Evolutionary conservation across 2,797 vertebrate species (phyloP), one percentile per base, ranked within the genome.

Genomic region (Loriculus beryllinus): DNA sequence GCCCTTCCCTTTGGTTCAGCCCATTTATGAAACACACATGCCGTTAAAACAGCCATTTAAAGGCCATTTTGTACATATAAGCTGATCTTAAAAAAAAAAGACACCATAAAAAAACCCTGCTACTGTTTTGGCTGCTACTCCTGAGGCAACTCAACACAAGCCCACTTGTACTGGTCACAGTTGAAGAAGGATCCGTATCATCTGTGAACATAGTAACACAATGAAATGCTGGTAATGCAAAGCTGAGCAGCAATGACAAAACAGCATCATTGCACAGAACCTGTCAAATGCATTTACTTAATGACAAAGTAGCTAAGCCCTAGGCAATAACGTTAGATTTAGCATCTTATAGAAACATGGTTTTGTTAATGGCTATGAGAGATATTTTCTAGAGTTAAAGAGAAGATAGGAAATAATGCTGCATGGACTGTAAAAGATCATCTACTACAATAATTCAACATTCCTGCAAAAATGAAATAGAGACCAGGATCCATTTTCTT

Each of bases 251-350:
- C 67, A 59, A 39, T 10, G 65, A 82, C 31, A 82, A 78, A 95
- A 65, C 3, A 56, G 83, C 51, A 57, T n/a, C 80, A 29, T 31
- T 39, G 64, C 78, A 74, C 29, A 87, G 52, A 88, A 93, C 31
- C 52, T 75, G 85, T 74, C 91, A 94, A 87, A 80, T 37, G 45
- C 80, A 78, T 76, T 92, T 78, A 56, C 37, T 86, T 93, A 86
- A 80, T 82, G 60, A 86, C 18, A 65, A 89, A 89, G 54, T 23
- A 78, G 49, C 68, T 71, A 35, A 80, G 71, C 91, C 87, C 4
- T 1, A 54, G 77, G 92, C 48, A 2, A 43, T 23, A 48, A 0
- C 0, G 12, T 23, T 75, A 54, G 25, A 40, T 56, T 87, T 64
- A 82, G 72, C 35, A 77, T 60, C 72, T 33, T 80, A 76, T 2